Conservation (phyloP, 2,113 vertebrate genomes). For the Eubucco bourcierii region DNA sequence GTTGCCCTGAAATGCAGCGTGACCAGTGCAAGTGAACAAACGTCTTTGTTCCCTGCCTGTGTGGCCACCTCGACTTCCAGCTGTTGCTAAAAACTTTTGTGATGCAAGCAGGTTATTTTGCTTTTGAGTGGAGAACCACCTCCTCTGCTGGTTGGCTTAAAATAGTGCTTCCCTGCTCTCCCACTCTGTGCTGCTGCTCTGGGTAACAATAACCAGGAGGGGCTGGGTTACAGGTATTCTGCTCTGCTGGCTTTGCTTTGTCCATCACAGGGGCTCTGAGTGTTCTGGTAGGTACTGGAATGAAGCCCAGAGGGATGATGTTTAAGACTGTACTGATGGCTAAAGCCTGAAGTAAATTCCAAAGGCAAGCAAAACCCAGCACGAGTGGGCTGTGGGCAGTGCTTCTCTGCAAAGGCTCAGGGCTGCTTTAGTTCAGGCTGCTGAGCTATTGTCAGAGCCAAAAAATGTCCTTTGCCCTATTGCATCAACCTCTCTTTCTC, state of each 20-base stretch:
- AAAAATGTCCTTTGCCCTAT: conserved; percentile 13
- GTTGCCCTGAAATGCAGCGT: neutral
- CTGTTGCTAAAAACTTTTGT: neutral
- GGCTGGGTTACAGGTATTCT: neutral
- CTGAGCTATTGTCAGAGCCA: conserved; percentile 3
- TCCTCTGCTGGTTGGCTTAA: neutral
- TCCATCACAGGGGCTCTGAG: neutral
- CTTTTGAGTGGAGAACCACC: neutral
- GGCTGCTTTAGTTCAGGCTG: neutral
- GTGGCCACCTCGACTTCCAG: neutral
- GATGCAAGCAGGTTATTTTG: neutral
- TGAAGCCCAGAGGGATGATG: neutral
- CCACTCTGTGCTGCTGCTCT: neutral
- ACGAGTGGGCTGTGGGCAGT: neutral
- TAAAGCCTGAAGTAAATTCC: neutral
- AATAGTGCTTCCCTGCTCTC: neutral
- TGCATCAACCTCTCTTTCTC: neutral
- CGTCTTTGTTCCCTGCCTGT: neutral
- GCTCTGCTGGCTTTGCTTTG: neutral
- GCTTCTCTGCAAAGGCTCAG: neutral
- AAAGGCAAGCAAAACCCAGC: neutral
- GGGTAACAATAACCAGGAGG: neutral
- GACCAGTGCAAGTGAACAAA: neutral
- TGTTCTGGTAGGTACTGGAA: neutral
- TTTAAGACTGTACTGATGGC: neutral